Base-by-base conservation (phyloP, 2,113 vertebrate genomes). In the Gallinago jamesoni region DNA sequence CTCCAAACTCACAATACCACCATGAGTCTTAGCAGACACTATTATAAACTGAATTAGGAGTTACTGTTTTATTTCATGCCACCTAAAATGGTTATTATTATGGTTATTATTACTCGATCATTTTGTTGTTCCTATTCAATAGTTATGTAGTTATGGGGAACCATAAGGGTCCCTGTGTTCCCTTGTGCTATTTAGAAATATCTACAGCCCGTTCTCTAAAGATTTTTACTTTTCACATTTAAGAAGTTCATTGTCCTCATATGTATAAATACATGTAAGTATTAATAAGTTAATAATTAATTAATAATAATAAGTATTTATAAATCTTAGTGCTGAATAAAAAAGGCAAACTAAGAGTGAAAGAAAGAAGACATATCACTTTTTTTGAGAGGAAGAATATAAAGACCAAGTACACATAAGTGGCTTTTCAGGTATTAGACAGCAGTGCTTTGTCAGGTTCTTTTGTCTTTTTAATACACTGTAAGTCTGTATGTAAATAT, bases 41-140 rank as follows among this genome's bases (percentile, higher is more conserved):
- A 30, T 30, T 53, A 74, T 50, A 74, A 78, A 79, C 24, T 69
- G 45, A 68, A 76, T 33, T 45, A 43, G 25, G 45, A 60, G 15
- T 47, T 79, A 19, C 2, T 1, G 6, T 10, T 62, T 82, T 50
- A 16, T 57, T 60, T 19, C 14, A 45, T 57, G 20, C 9, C 24
- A 66, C 22, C 76, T 45, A 72, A 70, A 70, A 85, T 57, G 3
- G 1, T 2, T 76, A 9, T 43, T 69, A 62, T 50, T 55, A 85
- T 57, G 3, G 1, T 2, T 76, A 9, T 43, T 69, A 62, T 50
- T 55, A 21, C 0, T 2, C 12, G 3, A n/a, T 28, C 24, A 27
- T 64, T 59, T 50, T 2, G 3, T 43, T 50, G 11, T 59, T 57
- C 12, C 63, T 55, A 70, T 24, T 72, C 41, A 66, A 3, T 43